Conservation (phyloP, 1,140 invertebrate genomes). For the Aradophagus sp. region DNA sequence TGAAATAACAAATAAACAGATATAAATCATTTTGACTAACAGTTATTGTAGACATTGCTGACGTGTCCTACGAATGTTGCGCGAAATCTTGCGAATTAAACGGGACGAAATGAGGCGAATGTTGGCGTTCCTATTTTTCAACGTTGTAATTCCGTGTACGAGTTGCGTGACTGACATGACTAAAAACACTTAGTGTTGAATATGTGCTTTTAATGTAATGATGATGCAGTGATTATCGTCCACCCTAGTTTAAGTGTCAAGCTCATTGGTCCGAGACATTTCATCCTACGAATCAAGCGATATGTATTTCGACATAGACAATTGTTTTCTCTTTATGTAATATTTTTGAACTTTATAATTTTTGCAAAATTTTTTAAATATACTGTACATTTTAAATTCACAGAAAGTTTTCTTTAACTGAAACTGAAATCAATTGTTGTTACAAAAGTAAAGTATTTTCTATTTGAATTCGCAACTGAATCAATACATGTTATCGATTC, state of each 20-base stretch:
- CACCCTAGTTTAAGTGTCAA: conserved; percentile 2
- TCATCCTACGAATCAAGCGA: conserved; percentile 21
- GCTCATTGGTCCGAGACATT: conserved; percentile 7
- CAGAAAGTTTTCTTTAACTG: too few relatives aligned
- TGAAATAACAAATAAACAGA: conserved; percentile 15
- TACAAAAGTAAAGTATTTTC: too few relatives aligned
- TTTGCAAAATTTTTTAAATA: too few relatives aligned
- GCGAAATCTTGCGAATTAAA: conserved; percentile 33
- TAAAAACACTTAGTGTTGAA: conserved; percentile 33
- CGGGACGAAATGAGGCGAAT: conserved; percentile 23
- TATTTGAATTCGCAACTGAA: too few relatives aligned
- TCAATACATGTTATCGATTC: too few relatives aligned
- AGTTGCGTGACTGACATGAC: conserved; percentile 41
- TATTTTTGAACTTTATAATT: too few relatives aligned
- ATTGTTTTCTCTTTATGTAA: too few relatives aligned
- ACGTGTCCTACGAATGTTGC: conserved; percentile 35
- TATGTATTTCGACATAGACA: too few relatives aligned
- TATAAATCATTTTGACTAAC: conserved; percentile 31
- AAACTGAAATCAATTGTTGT: too few relatives aligned
- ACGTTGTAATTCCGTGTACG: conserved; percentile 39
- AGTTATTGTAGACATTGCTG: conserved; percentile 31
- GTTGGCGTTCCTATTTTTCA: conserved; percentile 46
- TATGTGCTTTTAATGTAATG: conserved; percentile 34
- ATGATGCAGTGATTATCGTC: conserved; percentile 38
- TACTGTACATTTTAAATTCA: too few relatives aligned